Conservation (phyloP, 35 echinoderm and acorn worm species). For the Hemicentrotus pulcherrimus region DNA sequence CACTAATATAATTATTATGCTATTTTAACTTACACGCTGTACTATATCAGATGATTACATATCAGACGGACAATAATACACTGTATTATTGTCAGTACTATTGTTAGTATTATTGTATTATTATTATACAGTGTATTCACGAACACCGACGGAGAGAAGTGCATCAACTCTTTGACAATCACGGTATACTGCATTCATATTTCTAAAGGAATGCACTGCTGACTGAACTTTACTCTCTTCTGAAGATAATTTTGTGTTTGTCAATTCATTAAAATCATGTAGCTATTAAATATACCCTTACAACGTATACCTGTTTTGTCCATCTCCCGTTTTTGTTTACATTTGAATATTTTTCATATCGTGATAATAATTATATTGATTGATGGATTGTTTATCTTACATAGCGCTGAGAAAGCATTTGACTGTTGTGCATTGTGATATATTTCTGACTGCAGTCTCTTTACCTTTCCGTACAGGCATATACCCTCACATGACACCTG, state of each 20-base stretch:
- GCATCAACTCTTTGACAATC: too few relatives aligned
- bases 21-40: too few relatives aligned
- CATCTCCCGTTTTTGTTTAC: background rate
- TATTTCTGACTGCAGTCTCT: background rate
- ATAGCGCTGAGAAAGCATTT: background rate
- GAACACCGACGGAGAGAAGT: too few relatives aligned
- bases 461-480: background rate
- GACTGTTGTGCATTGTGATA: background rate
- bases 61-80: too few relatives aligned
- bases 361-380: background rate
- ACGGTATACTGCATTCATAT: too few relatives aligned
- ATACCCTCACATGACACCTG: background rate
- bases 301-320: background rate
- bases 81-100: too few relatives aligned
- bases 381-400: background rate
- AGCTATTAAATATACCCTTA: background rate
- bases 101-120: too few relatives aligned
- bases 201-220: background rate
- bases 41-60: too few relatives aligned
- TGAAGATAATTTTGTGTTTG: background rate
- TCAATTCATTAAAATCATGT: background rate
- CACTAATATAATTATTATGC: too few relatives aligned
- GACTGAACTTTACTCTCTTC: background rate
- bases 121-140: too few relatives aligned
- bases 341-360: background rate